Base-by-base conservation (phyloP, 2,797 vertebrate genomes). In the Sternotherus odoratus region DNA sequence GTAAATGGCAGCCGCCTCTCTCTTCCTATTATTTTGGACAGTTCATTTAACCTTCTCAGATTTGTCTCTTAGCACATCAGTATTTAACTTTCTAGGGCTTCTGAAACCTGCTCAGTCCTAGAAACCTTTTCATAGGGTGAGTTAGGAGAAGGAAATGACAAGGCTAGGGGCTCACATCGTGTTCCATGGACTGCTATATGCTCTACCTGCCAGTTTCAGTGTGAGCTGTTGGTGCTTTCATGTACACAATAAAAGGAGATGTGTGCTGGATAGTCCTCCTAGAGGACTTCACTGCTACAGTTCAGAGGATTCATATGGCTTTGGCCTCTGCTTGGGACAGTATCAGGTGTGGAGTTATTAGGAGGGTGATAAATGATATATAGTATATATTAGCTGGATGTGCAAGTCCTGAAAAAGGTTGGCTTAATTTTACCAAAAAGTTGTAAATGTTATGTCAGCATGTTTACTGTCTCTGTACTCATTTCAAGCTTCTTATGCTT, bases 1-100 rank as follows among this genome's bases (percentile, higher is more conserved):
- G 96, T 95, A 95, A 97, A 94, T 95, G 94, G 91, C 85, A 96
- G 87, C 60, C 17, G 75, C 89, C 91, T 90, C 93, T 83, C 87
- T 94, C 93, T 88, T 57, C 33, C 72, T 88, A 72, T 91, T 94
- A 36, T 90, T 95, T 95, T 89, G 89, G 91, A 93, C 75, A 5
- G 94, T 88, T 85, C 85, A 1, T 89, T 80, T 92, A 92, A 78
- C 57, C 93, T 96, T 74, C 74, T 3, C 83, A 90, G 91, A 85
- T 93, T 86, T 95, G 30, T 82, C 51, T 79, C 50, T 92, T 84
- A 13, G 88, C 90, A 79, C 28, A 84, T 91, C 90, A 91, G 90
- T 51, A 1, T 21, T 39, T 77, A 91, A 91, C 82, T 96, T 96
- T 93, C 39, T 0, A 10, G 10, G 57, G 49, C 12, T 4, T 82